Conservation (phyloP, 2,113 vertebrate genomes). For the Serilophus lunatus region DNA sequence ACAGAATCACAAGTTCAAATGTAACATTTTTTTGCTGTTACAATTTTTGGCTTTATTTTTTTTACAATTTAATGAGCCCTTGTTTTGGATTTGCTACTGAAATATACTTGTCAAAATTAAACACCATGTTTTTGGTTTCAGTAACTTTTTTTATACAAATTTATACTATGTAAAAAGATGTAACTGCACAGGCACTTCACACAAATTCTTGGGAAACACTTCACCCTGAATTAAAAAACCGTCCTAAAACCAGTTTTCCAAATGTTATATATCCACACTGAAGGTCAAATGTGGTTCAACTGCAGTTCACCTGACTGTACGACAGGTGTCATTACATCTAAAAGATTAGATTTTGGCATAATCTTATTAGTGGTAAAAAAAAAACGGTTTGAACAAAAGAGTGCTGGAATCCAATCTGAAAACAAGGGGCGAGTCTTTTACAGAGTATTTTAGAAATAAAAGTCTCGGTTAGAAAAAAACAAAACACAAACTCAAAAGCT, state of each 20-base stretch:
- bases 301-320: not conserved
- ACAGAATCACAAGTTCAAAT: rapidly evolving
- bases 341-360: not conserved
- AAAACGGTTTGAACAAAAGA: not conserved
- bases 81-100: not conserved
- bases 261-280: not conserved
- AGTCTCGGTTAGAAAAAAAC: not conserved
- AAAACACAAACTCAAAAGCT: not conserved
- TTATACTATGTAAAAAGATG: not conserved
- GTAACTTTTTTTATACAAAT: not conserved
- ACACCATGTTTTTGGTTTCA: not conserved
- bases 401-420: not conserved
- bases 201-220: not conserved
- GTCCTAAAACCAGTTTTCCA: not conserved
- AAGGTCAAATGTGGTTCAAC: not conserved
- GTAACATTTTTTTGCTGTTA: not conserved
- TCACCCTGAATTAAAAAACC: not conserved
- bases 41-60: not conserved
- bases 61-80: not conserved
- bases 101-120: not conserved
- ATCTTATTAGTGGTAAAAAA: not conserved
- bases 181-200: not conserved
- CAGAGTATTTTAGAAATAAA: not conserved
- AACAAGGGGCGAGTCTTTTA: not conserved
- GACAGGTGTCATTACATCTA: not conserved